These are phyloP conservation scores for Noctua fimbriata DNA, from an alignment of 2,888 invertebrate species.

Conservation along the genomic window DNA sequence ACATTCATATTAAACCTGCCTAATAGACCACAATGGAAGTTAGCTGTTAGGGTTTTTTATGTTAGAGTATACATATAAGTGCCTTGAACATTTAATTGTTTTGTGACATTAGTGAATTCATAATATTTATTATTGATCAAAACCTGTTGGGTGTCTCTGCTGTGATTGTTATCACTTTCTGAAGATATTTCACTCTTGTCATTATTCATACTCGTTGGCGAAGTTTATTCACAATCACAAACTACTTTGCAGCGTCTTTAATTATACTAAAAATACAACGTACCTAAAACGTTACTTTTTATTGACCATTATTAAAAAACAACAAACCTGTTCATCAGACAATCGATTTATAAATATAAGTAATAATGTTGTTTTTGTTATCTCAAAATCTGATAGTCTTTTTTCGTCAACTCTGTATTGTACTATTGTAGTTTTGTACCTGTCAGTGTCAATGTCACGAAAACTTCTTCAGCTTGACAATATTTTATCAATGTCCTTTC, in stretches of 20 bases:
- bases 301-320: conserved; percentile 24
- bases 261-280: neutral
- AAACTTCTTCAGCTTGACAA: neutral
- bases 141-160: conserved; percentile 80
- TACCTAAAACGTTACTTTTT: conserved; percentile 4
- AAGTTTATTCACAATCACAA: conserved; percentile 18
- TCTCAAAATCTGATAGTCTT: neutral
- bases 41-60: conserved; percentile 28
- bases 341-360: neutral
- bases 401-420: neutral
- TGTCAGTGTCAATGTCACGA: neutral
- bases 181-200: conserved; percentile 71
- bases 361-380: neutral
- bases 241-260: conserved; percentile 19
- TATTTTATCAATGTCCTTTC: neutral
- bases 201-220: conserved; percentile 72
- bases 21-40: conserved; percentile 34
- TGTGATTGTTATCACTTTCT: conserved; percentile 73
- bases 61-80: conserved; percentile 28
- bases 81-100: conserved; percentile 17
- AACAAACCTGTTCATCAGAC: conserved; percentile 45
- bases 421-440: neutral
- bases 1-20: neutral
- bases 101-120: conserved; percentile 64
- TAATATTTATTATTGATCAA: conserved; percentile 55